Conservation (phyloP, 2,113 vertebrate species). For the Thunnus maccoyii region DNA sequence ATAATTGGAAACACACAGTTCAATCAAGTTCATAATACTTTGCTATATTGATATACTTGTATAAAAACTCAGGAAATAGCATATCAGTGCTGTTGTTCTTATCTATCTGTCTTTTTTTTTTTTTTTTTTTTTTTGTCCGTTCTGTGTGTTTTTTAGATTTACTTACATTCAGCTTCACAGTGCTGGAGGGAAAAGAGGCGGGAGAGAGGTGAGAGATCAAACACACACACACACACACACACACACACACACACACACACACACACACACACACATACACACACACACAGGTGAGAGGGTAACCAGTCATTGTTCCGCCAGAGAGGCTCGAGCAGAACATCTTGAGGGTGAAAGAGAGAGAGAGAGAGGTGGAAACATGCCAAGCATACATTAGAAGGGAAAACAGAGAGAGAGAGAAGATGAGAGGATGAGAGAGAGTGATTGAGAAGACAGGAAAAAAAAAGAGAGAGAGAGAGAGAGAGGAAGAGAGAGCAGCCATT, state of each 20-base stretch:
- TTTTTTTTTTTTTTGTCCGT: too few species aligned
- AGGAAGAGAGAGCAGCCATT: conserved; percentile 23
- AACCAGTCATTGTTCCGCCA: neutral
- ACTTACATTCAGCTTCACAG: conserved; percentile 54
- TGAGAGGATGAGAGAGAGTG: too few species aligned
- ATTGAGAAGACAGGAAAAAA: neutral
- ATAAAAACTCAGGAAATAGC: too few species aligned
- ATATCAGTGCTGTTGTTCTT: too few species aligned
- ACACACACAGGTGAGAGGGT: conserved; percentile 24
- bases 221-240: conserved; percentile 22
- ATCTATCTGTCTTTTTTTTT: too few species aligned
- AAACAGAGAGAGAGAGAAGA: neutral
- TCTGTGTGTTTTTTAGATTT: conserved; percentile 63
- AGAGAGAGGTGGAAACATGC: neutral
- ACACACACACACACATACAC: conserved; percentile 7
- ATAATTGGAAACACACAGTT: too few species aligned
- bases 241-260: conserved; percentile 8
- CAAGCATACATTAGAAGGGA: neutral
- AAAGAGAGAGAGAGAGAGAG: neutral
- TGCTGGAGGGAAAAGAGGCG: conserved; percentile 50
- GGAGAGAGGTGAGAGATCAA: conserved; percentile 36
- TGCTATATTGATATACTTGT: too few species aligned
- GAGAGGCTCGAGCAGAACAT: conserved; percentile 2
- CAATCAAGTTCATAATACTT: too few species aligned
- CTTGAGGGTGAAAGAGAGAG: neutral